Conservation (phyloP, 1,140 invertebrate genomes). For the Caenorhabditis brenneri region DNA sequence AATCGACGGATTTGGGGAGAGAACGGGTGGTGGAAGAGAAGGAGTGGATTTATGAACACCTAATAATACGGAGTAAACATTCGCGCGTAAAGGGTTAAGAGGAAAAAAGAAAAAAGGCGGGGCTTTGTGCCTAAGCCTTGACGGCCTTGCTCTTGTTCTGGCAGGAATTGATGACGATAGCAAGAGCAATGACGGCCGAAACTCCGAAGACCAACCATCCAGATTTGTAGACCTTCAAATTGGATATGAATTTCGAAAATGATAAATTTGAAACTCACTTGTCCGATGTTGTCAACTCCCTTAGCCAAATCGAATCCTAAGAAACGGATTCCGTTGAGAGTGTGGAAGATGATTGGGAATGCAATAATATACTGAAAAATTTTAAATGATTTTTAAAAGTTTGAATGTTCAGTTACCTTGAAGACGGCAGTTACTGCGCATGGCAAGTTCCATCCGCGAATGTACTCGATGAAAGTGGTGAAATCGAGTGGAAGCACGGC, state of each 20-base stretch:
- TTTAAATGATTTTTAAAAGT: no score
- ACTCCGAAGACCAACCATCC: conserved; percentile 63
- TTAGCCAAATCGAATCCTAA: conserved; percentile 68
- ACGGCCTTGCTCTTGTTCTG: conserved; percentile 42
- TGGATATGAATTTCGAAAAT: neutral
- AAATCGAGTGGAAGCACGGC: conserved; percentile 61
- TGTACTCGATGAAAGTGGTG: conserved; percentile 63
- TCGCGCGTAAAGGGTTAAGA: neutral
- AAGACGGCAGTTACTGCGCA: conserved; percentile 59
- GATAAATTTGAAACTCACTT: neutral
- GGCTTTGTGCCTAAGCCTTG: conserved; percentile 30
- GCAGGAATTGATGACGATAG: conserved; percentile 60
- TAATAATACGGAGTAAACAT: conserved; percentile 32
- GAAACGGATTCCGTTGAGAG: conserved; percentile 66
- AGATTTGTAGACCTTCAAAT: conserved; percentile 57
- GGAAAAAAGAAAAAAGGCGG: neutral
- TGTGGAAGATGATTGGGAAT: conserved; percentile 66
- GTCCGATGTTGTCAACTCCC: conserved; percentile 62
- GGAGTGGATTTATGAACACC: conserved; percentile 24
- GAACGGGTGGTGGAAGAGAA: neutral
- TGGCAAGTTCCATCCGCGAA: conserved; percentile 60
- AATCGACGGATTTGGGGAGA: neutral
- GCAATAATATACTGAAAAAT: conserved; percentile 63
- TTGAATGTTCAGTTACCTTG: conserved; percentile 55
- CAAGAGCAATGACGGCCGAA: conserved; percentile 60